These are phyloP conservation scores for Okapia johnstoni DNA, from an alignment of 2,113 vertebrate species.

Conservation along the genomic window DNA sequence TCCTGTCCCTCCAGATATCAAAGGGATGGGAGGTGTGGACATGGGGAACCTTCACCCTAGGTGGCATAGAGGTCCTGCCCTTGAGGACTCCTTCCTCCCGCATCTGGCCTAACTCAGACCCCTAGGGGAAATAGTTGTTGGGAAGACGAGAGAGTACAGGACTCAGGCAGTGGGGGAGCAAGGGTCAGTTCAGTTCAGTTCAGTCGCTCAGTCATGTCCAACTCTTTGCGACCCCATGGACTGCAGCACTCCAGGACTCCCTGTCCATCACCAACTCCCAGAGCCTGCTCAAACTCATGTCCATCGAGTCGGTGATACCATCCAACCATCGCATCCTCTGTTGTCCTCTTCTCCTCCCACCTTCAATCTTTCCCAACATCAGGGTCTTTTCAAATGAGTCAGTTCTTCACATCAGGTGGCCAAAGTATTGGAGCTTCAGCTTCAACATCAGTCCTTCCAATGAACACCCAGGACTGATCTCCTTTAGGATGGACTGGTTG, in stretches of 20 bases:
- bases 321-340: neutral
- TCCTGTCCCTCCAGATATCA: neutral
- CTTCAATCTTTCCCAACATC: neutral
- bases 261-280: neutral
- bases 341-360: neutral
- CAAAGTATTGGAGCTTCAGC: neutral
- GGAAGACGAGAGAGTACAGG: no score
- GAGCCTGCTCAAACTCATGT: neutral
- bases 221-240: neutral
- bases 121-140: neutral
- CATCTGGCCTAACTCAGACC: neutral
- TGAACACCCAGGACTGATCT: neutral
- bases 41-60: neutral
- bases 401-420: neutral
- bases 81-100: neutral
- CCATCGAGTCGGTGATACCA: neutral
- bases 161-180: neutral
- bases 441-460: neutral
- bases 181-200: neutral
- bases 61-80: neutral
- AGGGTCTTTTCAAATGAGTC: neutral
- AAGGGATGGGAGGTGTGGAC: accelerated
- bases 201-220: neutral
- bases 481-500: neutral
- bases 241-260: neutral